Base-by-base conservation (phyloP, 2,113 vertebrate genomes). In the Festucalex cinctus region DNA sequence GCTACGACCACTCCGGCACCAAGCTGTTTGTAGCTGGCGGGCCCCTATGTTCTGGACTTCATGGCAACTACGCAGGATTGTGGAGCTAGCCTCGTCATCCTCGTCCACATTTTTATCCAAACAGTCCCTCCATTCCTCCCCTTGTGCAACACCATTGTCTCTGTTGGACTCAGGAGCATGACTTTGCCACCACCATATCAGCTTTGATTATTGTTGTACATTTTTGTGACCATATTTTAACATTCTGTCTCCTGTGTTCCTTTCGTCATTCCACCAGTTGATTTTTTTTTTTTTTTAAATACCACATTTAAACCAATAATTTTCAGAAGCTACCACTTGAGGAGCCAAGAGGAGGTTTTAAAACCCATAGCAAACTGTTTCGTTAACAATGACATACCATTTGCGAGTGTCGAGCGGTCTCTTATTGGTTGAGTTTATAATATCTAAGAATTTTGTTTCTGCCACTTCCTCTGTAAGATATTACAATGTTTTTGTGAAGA, bases 1-100 rank as follows among this genome's bases (percentile, higher is more conserved):
- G 97, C 91, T 99, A 98, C 5, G 97, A 99, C 81, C 93, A 94
- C 53, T 98, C 97, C 0, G 97, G 97, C 90, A 98, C 93, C 54
- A 98, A 98, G 79, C 95, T 99, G 70, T 99, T 99, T 63, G 97
- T 99, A 81, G 97, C 97, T 58, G 97, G 97, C 43, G 97, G 97
- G 24, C 97, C 97, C 0, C 94, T 98, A 73, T 98, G 97, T 72
- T 98, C 97, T 19, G 97, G 97, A 79, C 94, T 99, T 73, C 97
- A 98, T 6, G 97, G 97, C 74, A 98, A 98, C 90, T 99, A 99
- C 6, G 97, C 96, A 39, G 97, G 95, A 70, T 92, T 98, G 74
- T 99, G 97, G 97, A 98, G 95, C 91, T 98, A 96, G 91, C 82
- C 75, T 81, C 39, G 26, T 35, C 7, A 39, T 68, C 70, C 63